Evolutionary conservation across 1,140 invertebrate species (phyloP), one percentile per base, ranked within the genome.

Genomic region (Solen grandis): DNA sequence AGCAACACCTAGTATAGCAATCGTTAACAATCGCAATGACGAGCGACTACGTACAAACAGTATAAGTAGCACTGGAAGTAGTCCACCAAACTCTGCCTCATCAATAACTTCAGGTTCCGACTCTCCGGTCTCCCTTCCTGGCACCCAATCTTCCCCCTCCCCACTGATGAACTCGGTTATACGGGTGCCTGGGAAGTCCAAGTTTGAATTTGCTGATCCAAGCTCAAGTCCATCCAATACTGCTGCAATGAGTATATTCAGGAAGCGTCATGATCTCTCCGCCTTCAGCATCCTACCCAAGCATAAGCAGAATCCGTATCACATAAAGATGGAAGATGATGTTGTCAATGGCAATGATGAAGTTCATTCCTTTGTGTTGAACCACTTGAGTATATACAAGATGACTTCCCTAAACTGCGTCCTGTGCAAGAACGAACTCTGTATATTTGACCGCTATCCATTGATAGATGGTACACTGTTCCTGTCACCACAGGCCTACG

Each of bases 381-480:
- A 88, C 38, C 88, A 88, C 69, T 82, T 92, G 14, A 89, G 87
- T 73, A 85, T 82, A 14, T 88, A 89, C 78, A 88, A 86, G 65
- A 84, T 88, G 69, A 85, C 88, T 2, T 77, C 85, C 2, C 62
- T 91, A 16, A 82, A 81, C 41, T 92, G 92, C 84, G 96, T 98
- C 13, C 93, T 99, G 65, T 99, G 98, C 93, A 95, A 96, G 83
- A 95, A 95, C 54, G 94, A 96, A 13, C 95, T 99, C 94, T 94
- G 96, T 65, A 97, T 99, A 73, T 99, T 98, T 93, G 98, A 99
- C 93, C 95, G 97, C 79, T 99, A 99, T 93, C 98, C 98, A 0
- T 93, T 99, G 66, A 96, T 99, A 46, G 98, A 99, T 91, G 98
- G 98, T 52, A 99, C 98, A 13, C 98, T 99, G 93, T 99, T 99